Conservation (phyloP, 2,797 vertebrate genomes). For the Dromococcyx pavoninus region DNA sequence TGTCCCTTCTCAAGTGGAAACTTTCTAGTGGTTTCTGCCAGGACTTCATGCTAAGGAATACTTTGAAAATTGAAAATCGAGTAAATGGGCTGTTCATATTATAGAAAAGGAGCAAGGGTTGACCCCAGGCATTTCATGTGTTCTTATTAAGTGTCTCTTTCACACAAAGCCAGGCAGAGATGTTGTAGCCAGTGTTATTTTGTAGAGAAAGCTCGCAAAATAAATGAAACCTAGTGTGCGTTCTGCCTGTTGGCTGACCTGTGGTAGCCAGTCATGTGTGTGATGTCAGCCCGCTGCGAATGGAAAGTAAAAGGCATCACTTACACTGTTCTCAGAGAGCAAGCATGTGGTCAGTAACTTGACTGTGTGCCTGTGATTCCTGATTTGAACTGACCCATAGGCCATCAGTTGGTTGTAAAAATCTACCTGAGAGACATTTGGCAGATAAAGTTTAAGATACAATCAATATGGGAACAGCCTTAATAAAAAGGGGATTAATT, state of each 20-base stretch:
- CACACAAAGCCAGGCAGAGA: neutral
- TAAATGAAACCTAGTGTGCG: neutral
- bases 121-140: neutral
- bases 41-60: neutral
- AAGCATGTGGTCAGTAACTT: neutral
- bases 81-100: neutral
- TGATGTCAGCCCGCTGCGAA: neutral
- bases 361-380: neutral
- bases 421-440: neutral
- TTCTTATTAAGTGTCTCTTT: neutral
- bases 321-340: neutral
- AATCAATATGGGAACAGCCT: neutral
- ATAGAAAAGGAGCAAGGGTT: neutral
- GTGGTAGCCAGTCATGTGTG: neutral
- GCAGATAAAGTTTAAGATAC: neutral
- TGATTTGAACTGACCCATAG: neutral
- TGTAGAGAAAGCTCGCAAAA: neutral
- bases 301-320: neutral
- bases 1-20: neutral
- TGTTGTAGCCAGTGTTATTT: neutral
- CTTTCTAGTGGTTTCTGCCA: neutral
- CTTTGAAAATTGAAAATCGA: conserved; percentile 3
- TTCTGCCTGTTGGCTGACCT: neutral
- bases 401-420: neutral
- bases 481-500: neutral